A percentile compares a stretch with the other conserved stretches of the same genome.
phyloP scores from a whole-genome alignment of 2,888 invertebrate species.

The Gymnosoma rotundatum region DNA sequence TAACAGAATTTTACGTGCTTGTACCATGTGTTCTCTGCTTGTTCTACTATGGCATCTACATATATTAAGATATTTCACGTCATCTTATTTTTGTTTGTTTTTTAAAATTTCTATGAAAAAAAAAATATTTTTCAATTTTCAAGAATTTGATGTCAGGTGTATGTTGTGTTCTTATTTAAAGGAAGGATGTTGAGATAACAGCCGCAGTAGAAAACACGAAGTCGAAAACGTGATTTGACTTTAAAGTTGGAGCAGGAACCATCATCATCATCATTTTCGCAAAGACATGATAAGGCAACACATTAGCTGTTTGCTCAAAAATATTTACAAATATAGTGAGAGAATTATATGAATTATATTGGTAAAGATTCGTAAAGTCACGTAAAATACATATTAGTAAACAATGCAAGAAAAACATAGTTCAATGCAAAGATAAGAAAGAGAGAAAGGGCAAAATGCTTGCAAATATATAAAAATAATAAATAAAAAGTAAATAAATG shows the following conservation, averaged over 20 bases:
- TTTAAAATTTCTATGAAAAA: constrained; percentile 4
- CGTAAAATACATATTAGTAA: constrained; percentile 69
- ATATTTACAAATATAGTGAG: constrained; percentile 63
- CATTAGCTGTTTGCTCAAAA: constrained; percentile 69
- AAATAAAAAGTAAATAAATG: neutral
- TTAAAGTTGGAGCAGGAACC: constrained; percentile 58
- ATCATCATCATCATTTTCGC: constrained; percentile 32
- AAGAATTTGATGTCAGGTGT: constrained; percentile 64
- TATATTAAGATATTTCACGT: constrained; percentile 11
- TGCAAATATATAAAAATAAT: constrained; percentile 4
- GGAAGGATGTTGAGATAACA: constrained; percentile 67
- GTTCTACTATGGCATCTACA: constrained; percentile 24
- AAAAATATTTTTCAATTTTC: constrained; percentile 33
- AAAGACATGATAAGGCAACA: constrained; percentile 68
- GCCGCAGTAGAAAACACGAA: constrained; percentile 41
- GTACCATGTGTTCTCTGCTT: constrained; percentile 54
- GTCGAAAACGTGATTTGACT: constrained; percentile 70
- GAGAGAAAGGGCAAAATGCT: neutral
- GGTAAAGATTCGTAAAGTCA: constrained; percentile 66
- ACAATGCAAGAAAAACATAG: constrained; percentile 43
- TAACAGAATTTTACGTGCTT: constrained; percentile 72
- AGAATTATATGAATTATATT: constrained; percentile 67
- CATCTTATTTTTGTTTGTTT: constrained; percentile 49
- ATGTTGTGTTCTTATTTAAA: constrained; percentile 28
- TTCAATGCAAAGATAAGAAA: constrained; percentile 37